Evolutionary conservation across 2,888 invertebrate genomes (phyloP).

Genomic region (Meandrusa payeni): DNA sequence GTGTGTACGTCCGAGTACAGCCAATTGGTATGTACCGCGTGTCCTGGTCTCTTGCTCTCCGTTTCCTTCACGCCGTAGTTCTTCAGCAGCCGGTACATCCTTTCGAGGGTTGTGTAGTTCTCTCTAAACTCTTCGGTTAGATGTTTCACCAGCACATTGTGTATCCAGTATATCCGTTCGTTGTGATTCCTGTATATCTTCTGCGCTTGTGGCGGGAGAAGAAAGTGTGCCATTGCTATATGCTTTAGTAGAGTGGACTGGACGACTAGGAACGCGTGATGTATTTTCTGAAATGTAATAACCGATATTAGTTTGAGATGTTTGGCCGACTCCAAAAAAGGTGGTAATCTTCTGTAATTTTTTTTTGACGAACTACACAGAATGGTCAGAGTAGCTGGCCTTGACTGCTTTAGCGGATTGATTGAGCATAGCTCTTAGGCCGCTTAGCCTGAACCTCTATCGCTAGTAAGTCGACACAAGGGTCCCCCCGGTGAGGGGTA

Average conservation of each 20-base stretch:
- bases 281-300: slow-evolving; percentile 67
- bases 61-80: slow-evolving; percentile 53
- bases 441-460: too few relatives aligned
- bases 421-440: too few relatives aligned
- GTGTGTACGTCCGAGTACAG: slow-evolving; percentile 68
- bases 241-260: slow-evolving; percentile 69
- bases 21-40: slow-evolving; percentile 57
- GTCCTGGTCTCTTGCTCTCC: slow-evolving; percentile 47
- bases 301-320: too few relatives aligned
- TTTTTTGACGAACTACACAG: too few relatives aligned
- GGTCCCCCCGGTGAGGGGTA: too few relatives aligned
- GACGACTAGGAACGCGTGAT: slow-evolving; percentile 69
- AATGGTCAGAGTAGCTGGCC: too few relatives aligned
- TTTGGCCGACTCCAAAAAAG: too few relatives aligned
- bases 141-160: slow-evolving; percentile 49
- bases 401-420: too few relatives aligned
- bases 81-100: slow-evolving; percentile 67
- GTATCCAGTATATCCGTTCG: slow-evolving; percentile 68
- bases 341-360: too few relatives aligned
- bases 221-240: slow-evolving; percentile 60
- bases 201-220: slow-evolving; percentile 40
- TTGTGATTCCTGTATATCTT: slow-evolving; percentile 63
- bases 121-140: slow-evolving; percentile 49
- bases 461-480: too few relatives aligned
- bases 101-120: slow-evolving; percentile 52